These are phyloP conservation scores for Macrostomum lignano DNA, from an alignment of 1,140 invertebrate genomes.

Conservation along the genomic window DNA sequence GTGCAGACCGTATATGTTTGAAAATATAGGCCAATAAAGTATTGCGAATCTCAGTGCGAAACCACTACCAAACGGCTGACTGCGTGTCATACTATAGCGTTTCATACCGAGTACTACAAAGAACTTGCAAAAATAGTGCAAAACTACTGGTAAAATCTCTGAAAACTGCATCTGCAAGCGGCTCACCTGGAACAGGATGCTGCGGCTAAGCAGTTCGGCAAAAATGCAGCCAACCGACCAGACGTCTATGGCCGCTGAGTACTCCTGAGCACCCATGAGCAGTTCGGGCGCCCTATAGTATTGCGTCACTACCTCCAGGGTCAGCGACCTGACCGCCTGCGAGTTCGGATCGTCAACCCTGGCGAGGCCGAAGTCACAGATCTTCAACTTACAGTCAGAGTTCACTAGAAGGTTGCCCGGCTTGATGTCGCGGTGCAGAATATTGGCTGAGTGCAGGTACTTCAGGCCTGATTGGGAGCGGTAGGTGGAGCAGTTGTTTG, in stretches of 20 bases:
- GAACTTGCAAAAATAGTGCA: no score
- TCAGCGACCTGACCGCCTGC: constrained; percentile 66
- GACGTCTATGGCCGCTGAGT: constrained; percentile 58
- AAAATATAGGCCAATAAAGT: no score
- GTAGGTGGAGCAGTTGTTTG: no score
- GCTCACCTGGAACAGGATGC: constrained; percentile 95
- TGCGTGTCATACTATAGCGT: no score
- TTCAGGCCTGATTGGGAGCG: constrained; percentile 74
- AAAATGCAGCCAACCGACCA: constrained; percentile 99
- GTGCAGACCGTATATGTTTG: no score
- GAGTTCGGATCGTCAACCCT: constrained; percentile 75
- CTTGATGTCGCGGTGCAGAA: constrained; percentile 91
- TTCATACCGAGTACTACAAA: no score
- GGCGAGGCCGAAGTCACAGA: constrained; percentile 87
- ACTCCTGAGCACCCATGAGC: constrained; percentile 30
- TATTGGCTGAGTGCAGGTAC: constrained; percentile 82
- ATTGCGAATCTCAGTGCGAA: no score
- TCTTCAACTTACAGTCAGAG: constrained; percentile 92
- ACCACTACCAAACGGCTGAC: no score
- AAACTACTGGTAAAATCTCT: no score
- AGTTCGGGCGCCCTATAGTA: constrained; percentile 51
- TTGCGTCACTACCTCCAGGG: constrained; percentile 63
- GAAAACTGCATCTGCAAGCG: no score
- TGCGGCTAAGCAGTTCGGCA: constrained; percentile 64
- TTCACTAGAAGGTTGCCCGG: constrained; percentile 93